phyloP scores from a whole-genome alignment of 2,113 vertebrate genomes.

The Pomatorhinus ruficollis region DNA sequence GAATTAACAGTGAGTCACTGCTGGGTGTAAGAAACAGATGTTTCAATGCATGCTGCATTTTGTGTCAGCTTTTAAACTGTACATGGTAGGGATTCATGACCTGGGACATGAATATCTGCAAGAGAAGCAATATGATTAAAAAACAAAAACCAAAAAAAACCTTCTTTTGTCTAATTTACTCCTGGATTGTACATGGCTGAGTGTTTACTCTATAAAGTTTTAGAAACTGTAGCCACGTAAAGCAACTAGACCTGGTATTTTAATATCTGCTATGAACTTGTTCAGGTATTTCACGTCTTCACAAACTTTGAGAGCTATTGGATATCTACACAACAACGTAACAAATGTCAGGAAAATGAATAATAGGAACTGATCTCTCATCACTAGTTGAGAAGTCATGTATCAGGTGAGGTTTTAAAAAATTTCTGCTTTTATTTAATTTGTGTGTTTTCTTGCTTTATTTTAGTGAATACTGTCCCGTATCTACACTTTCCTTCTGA shows the following conservation, averaged over 20 bases:
- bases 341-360: background rate
- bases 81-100: background rate
- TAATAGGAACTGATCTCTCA: background rate
- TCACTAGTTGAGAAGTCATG: background rate
- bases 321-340: background rate
- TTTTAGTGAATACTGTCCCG: background rate
- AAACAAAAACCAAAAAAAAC: background rate
- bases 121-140: background rate
- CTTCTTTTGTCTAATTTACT: background rate
- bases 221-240: background rate
- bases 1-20: background rate
- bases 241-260: background rate
- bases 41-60: background rate
- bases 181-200: background rate
- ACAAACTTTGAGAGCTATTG: background rate
- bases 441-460: background rate
- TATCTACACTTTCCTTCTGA: background rate
- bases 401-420: fast-evolving
- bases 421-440: background rate
- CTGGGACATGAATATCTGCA: background rate
- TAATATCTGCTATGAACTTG: background rate
- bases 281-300: background rate
- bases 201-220: background rate
- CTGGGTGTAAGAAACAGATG: background rate
- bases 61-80: background rate